Base-by-base conservation (phyloP, 92 coral and sea anemone species). In the Parazoanthus swiftii region DNA sequence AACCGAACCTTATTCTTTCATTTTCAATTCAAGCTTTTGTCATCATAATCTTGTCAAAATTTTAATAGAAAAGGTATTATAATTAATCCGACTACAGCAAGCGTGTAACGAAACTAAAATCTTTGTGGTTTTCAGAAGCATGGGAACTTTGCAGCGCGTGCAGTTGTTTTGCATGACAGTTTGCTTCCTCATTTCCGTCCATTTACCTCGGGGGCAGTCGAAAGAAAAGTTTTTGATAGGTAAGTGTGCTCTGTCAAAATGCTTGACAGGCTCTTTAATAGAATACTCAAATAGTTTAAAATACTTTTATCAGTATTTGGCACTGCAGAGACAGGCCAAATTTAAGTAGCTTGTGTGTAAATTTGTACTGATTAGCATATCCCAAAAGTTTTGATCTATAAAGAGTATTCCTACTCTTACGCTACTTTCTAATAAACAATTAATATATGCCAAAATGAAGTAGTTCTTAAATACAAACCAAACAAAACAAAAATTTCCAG, bases 211-310 rank as follows among this genome's bases (percentile, higher is more conserved):
- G 16, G 85, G 85, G 29, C 85, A 63, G 16, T 18, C 26, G 54
- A 35, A 13, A n/a, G 85, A 81, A 81, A 81, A 20, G 73, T 81
- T 81, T 63, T 56, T 58, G 73, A 81, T 81, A 81, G 85, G 85
- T 81, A 81, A 63, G 71, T 81, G 18, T 35, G 35, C 48, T 39
- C 23, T 37, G 71, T 58, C 68, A 56, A 36, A 39, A 20, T 76
- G 14, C 3, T 38, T 76, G 9, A 39, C 80, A 76, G 9, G 70
- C 42, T 35, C 39, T 74, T 42, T 10, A 74, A 33, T 26, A 72
- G 76, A 72, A 54, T 54, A 54, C 1, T 54, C 9, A 54, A 54
- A 13, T 54, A 54, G 20, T 48, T 48, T 48, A 6, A 48, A 48
- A 7, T 7, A 5, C 11, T 7, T 48, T 13, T 11, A 54, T 54